Evolutionary conservation across 2,888 invertebrate genomes (phyloP).

Genomic region (Cryptosula pallasiana): DNA sequence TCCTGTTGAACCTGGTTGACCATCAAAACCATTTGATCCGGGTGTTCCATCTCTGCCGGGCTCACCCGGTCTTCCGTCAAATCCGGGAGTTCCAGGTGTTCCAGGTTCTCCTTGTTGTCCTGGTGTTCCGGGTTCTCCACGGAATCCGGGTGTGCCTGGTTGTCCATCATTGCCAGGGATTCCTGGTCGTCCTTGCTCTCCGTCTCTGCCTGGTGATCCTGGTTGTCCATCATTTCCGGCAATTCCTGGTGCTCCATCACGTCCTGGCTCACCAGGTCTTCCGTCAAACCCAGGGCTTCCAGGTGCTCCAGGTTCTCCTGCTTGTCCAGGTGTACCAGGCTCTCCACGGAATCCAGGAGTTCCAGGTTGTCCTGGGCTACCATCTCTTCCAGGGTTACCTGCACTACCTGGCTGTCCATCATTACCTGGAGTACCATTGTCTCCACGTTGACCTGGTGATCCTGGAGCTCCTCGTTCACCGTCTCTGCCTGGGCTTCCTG

Average conservation of each 20-base stretch:
- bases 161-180: slow-evolving; percentile 13
- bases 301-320: slow-evolving; percentile 18
- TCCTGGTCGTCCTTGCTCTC: background rate
- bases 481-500: slow-evolving; percentile 24
- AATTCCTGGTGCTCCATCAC: slow-evolving; percentile 24
- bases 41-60: slow-evolving; percentile 25
- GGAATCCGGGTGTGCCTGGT: slow-evolving; percentile 22
- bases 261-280: background rate
- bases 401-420: slow-evolving; percentile 21
- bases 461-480: slow-evolving; percentile 27
- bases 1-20: background rate
- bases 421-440: slow-evolving; percentile 25
- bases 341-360: slow-evolving; percentile 17
- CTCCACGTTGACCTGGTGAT: slow-evolving; percentile 26
- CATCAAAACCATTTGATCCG: slow-evolving; percentile 24
- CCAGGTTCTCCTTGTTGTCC: slow-evolving; percentile 23
- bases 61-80: slow-evolving; percentile 17
- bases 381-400: slow-evolving; percentile 24
- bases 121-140: slow-evolving; percentile 22
- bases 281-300: slow-evolving; percentile 11
- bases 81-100: slow-evolving; percentile 16
- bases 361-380: slow-evolving; percentile 22
- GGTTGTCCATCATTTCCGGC: slow-evolving; percentile 14
- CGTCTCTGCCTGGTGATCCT: background rate
- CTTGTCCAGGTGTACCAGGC: background rate